These are phyloP conservation scores for Serilophus lunatus DNA, from an alignment of 2,113 vertebrate species.

Conservation along the genomic window DNA sequence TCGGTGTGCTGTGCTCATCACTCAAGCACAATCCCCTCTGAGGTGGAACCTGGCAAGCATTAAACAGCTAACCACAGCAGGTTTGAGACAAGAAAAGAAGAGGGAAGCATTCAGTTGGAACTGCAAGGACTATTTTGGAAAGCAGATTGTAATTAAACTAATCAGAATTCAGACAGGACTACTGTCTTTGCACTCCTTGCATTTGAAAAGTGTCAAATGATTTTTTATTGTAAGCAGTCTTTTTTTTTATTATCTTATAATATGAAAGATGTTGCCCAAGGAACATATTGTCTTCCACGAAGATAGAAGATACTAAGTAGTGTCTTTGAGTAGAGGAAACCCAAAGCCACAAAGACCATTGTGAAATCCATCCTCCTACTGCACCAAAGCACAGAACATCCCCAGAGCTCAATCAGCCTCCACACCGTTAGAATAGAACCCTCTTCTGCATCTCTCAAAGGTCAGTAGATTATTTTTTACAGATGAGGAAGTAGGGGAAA, in stretches of 20 bases:
- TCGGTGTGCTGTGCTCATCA: not conserved
- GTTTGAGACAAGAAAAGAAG: not conserved
- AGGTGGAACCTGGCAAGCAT: not conserved
- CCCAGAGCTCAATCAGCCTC: not conserved
- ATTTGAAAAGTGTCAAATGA: not conserved
- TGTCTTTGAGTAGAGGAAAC: not conserved
- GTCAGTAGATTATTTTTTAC: not conserved
- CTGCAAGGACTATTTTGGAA: not conserved
- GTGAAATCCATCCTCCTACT: not conserved
- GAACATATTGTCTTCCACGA: not conserved
- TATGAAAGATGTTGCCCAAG: not conserved
- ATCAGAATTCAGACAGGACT: not conserved
- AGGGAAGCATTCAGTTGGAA: not conserved
- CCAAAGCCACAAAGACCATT: not conserved
- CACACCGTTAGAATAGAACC: not conserved
- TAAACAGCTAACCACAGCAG: not conserved
- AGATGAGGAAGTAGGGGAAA: not conserved
- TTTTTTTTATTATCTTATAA: not conserved
- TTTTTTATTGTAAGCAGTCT: not conserved
- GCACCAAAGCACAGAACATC: not conserved
- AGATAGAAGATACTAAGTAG: not conserved
- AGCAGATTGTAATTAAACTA: not conserved
- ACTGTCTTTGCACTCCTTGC: not conserved
- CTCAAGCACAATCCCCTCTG: not conserved
- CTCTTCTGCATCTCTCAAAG: not conserved